These are phyloP conservation scores for Stenchaetothrips biformis DNA, from an alignment of 2,888 invertebrate species.

Conservation along the genomic window DNA sequence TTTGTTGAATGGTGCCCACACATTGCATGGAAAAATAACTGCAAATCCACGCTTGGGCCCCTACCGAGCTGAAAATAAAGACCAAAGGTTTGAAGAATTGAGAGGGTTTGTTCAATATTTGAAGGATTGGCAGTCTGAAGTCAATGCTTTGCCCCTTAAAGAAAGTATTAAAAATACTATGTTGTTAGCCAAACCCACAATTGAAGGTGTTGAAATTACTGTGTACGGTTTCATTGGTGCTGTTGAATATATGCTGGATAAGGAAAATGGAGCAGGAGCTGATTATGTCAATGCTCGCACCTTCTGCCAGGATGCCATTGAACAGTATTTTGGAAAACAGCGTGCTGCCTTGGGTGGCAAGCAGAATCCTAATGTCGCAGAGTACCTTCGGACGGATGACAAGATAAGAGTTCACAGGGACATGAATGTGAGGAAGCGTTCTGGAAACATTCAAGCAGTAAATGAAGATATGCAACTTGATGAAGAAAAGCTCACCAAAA, in stretches of 20 bases:
- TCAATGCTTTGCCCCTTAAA: not conserved
- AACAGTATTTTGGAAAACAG: not conserved
- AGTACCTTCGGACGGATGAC: not conserved
- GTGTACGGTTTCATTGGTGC: not conserved
- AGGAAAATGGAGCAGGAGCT: not conserved
- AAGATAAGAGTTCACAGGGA: not conserved
- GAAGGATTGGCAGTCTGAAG: not conserved
- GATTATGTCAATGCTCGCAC: not conserved
- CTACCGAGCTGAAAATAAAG: not conserved
- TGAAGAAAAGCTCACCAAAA: not conserved
- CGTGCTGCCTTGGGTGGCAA: not conserved
- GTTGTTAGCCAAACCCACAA: not conserved
- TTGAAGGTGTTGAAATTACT: conserved; percentile 4
- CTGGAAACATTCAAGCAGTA: not conserved
- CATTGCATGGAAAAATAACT: not conserved
- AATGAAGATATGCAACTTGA: not conserved
- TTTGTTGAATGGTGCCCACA: not conserved
- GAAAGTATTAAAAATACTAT: not conserved
- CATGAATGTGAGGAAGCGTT: not conserved
- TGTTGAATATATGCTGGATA: not conserved
- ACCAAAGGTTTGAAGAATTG: not conserved
- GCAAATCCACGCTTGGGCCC: not conserved
- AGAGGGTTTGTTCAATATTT: not conserved
- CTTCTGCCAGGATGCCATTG: not conserved
- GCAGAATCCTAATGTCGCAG: not conserved